phyloP scores from a whole-genome alignment of 1,140 invertebrate genomes.

The Bilobella aurantiaca region DNA sequence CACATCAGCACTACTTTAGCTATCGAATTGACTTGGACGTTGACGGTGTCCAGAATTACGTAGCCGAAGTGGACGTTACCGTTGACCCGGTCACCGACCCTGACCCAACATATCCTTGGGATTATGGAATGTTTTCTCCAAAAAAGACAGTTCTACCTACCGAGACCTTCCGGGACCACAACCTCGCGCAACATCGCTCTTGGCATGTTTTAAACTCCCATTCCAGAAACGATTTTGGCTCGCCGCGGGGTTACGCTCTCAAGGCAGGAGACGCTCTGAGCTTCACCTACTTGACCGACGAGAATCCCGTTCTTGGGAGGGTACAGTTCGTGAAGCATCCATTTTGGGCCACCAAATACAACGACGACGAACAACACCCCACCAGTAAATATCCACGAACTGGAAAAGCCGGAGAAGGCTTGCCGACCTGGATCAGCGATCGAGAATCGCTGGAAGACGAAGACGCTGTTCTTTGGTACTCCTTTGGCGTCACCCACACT shows the following conservation, averaged over 20 bases:
- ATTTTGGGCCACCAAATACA: conserved; percentile 1
- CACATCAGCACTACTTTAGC: conserved; percentile 20
- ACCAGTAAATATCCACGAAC: background rate
- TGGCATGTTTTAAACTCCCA: background rate
- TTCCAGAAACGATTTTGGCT: background rate
- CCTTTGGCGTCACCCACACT: background rate
- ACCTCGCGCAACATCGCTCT: background rate
- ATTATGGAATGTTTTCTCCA: background rate
- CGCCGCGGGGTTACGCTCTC: background rate
- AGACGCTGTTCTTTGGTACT: background rate
- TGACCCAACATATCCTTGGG: background rate
- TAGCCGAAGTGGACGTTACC: conserved; percentile 7
- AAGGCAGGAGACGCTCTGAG: background rate
- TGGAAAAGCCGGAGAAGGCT: background rate
- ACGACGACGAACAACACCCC: background rate
- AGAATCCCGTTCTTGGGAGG: background rate
- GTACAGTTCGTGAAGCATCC: background rate
- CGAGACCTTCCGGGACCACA: background rate
- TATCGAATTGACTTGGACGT: conserved; percentile 15
- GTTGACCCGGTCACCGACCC: background rate
- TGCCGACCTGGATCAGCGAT: background rate
- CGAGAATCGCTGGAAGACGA: background rate
- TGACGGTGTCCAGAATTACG: conserved; percentile 16
- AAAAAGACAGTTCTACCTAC: background rate
- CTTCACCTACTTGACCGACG: background rate